Evolutionary conservation across 2,113 vertebrate species (phyloP).

Genomic region (Cryptoleucopteryx plumbea): DNA sequence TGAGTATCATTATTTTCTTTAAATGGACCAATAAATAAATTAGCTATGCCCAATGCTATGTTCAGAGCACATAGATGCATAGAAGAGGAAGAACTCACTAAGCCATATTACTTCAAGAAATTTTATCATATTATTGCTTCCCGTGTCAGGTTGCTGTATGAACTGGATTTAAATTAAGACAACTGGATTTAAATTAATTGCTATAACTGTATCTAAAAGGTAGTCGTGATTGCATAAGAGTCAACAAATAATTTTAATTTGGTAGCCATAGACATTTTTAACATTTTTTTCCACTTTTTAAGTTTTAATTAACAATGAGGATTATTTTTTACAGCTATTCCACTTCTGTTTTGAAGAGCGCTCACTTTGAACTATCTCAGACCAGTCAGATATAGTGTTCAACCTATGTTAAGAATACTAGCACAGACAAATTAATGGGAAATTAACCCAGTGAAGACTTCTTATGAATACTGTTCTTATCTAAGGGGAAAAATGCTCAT

Average conservation of each 20-base stretch:
- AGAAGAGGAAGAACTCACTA: neutral
- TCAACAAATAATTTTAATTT: neutral
- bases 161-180: neutral
- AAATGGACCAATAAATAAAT: neutral
- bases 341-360: neutral
- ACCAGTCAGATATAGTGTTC: neutral
- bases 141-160: neutral
- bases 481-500: neutral
- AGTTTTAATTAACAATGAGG: slow-evolving; percentile 9
- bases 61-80: neutral
- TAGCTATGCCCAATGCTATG: neutral
- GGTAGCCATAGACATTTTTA: neutral
- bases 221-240: neutral
- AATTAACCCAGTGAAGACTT: neutral
- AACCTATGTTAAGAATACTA: neutral
- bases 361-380: slow-evolving; percentile 20
- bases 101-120: neutral
- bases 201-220: neutral
- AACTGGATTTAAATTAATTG: neutral
- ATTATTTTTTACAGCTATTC: neutral
- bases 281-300: slow-evolving; percentile 21
- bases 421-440: neutral
- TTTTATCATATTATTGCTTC: neutral
- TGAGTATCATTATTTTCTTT: neutral
- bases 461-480: neutral